Conservation (phyloP, 2,888 invertebrate genomes). For the Lamellibrachia satsuma region DNA sequence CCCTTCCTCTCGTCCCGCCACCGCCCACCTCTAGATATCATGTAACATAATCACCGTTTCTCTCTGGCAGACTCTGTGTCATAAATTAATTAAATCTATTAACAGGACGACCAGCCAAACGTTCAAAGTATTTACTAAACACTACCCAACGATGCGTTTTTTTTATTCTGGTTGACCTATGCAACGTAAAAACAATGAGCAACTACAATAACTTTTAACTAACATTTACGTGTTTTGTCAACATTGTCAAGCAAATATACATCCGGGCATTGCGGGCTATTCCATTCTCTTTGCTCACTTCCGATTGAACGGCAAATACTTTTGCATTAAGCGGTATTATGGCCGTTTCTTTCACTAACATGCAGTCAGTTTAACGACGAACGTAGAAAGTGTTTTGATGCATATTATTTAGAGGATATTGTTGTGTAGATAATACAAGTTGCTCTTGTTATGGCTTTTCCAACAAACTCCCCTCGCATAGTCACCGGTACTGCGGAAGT, state of each 20-base stretch:
- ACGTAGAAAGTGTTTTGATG: neutral
- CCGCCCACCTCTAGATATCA: too few relatives aligned
- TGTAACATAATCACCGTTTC: too few relatives aligned
- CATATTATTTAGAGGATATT: neutral
- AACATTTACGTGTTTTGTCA: slow-evolving; percentile 10
- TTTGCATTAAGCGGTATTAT: neutral
- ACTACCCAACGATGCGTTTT: neutral
- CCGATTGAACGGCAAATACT: neutral
- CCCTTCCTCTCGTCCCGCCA: too few relatives aligned
- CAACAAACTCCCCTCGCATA: neutral
- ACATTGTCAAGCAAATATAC: neutral
- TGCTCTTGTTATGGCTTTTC: neutral
- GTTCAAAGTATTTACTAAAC: neutral
- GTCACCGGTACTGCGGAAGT: slow-evolving; percentile 2
- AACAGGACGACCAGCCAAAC: too few relatives aligned
- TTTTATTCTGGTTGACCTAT: neutral
- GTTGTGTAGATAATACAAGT: neutral
- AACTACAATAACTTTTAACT: neutral
- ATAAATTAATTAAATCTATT: too few relatives aligned
- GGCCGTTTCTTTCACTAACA: neutral
- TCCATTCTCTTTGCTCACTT: neutral
- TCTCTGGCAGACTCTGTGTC: too few relatives aligned
- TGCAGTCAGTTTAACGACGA: neutral
- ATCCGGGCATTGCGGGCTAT: slow-evolving; percentile 3
- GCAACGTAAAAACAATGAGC: neutral